Percentiles rank a stretch among this genome's conserved stretches.
Conservation (phyloP, 2,797 vertebrate species). For the Somateria mollissima region DNA sequence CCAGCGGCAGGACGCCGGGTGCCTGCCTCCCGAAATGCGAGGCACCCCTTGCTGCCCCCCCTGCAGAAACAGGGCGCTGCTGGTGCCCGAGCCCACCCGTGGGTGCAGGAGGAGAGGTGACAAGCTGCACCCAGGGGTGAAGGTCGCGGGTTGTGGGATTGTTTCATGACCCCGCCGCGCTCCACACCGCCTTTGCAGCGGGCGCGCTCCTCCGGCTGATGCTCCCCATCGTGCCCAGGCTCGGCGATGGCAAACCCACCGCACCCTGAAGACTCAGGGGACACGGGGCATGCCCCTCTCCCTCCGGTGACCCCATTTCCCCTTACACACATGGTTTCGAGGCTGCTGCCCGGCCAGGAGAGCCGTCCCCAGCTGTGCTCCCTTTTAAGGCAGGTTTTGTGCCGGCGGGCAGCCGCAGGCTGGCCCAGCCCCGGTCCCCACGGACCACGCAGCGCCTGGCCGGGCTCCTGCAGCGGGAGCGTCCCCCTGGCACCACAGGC, state of each 20-base stretch:
- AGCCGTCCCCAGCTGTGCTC: not conserved
- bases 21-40: not conserved
- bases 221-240: fast-evolving
- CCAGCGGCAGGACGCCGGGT: not conserved
- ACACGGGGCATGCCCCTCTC: not conserved
- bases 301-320: not conserved
- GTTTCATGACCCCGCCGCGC: not conserved
- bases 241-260: not conserved
- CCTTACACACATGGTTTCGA: not conserved
- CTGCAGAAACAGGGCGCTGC: not conserved
- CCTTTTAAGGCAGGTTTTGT: slow-evolving; percentile 54
- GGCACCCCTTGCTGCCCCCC: not conserved
- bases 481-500: fast-evolving
- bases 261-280: not conserved
- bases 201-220: fast-evolving
- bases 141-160: not conserved
- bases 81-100: not conserved
- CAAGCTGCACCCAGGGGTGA: not conserved
- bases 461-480: not conserved
- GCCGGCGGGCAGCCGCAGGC: fast-evolving
- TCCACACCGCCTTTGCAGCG: not conserved
- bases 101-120: not conserved
- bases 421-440: not conserved
- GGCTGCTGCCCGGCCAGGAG: not conserved
- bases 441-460: not conserved